These are phyloP conservation scores for Stegastes partitus DNA, from an alignment of 2,113 vertebrate genomes.

Conservation along the genomic window DNA sequence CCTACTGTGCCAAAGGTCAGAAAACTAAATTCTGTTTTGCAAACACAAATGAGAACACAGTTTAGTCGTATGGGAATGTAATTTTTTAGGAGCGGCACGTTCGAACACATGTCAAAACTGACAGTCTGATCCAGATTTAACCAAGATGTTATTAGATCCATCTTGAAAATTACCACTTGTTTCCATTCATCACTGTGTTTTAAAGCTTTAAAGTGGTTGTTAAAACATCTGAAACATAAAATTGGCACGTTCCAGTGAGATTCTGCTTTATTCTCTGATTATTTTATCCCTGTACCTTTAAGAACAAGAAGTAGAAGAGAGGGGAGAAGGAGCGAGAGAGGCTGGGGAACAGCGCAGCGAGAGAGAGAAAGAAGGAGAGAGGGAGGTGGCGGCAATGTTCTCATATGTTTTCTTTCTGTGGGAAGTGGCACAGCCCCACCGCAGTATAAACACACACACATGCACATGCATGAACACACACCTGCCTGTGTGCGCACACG, in stretches of 20 bases:
- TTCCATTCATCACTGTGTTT: too few species aligned
- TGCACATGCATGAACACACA: constrained; percentile 27
- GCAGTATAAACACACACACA: constrained; percentile 54
- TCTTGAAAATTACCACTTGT: too few species aligned
- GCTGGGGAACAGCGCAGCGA: constrained; percentile 50
- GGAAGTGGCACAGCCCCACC: constrained; percentile 68
- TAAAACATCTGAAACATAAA: too few species aligned
- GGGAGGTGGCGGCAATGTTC: constrained; percentile 60
- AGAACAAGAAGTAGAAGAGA: constrained; percentile 40
- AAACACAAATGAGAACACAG: too few species aligned
- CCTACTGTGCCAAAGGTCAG: too few species aligned
- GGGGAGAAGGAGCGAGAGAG: constrained; percentile 30
- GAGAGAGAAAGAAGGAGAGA: constrained; percentile 22
- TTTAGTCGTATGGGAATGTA: too few species aligned
- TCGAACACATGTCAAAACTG: too few species aligned
- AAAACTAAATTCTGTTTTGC: too few species aligned
- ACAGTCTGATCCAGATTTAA: too few species aligned
- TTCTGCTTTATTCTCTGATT: background rate
- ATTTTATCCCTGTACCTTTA: constrained; percentile 65
- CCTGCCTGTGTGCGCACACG: constrained; percentile 12
- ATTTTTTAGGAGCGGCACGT: too few species aligned
- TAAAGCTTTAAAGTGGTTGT: constrained; percentile 1
- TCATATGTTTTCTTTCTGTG: constrained; percentile 73
- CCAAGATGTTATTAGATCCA: too few species aligned
- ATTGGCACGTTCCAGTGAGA: background rate